Evolutionary conservation across 2,113 vertebrate genomes (phyloP), one percentile per base, ranked within the genome.

Genomic region (Propithecus coquereli): DNA sequence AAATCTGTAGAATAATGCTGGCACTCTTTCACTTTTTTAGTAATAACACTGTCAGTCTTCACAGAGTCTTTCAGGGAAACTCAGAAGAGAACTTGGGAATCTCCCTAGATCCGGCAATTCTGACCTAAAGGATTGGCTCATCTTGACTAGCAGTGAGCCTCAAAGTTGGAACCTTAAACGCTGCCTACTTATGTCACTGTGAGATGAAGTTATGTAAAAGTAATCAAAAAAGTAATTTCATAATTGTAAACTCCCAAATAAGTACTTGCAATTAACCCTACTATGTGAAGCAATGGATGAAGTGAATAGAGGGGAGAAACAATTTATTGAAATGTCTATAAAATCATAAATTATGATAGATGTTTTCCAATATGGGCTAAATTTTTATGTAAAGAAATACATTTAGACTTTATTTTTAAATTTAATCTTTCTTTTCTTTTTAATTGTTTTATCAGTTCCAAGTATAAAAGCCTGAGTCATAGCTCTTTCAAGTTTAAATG

Each of bases 21-120:
- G 50, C 12, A 11, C 8, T 16, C 25, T 59, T 10, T 16, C 2
- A 7, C 6, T 17, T 52, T 52, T 30, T 17, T 2, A 30, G 2
- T 30, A 61, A 2, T 74, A 30, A 27, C 50, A 68, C 34, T 30
- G n/a, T 71, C 8, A 30, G 5, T 2, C 14, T 86, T 57, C 47
- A 47, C 22, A 57, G 22, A 77, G 47, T 20, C 0, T 43, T 32
- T 23, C 11, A n/a, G 43, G 1, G 22, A 79, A 79, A 86, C 37
- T 18, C 14, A 25, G 22, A 13, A 20, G 47, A 45, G 10, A 57
- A 47, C 2, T 34, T 34, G 9, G n/a, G 2, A 7, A 43, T 25
- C 59, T 0, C 0, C 2, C 18, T 23, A 40, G 5, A 34, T 30
- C 14, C 4, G 8, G 7, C 32, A 34, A 79, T 20, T 34, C 32